Evolutionary conservation across 2,113 vertebrate genomes (phyloP).

Genomic region (Petrocephalus microphthalmus): DNA sequence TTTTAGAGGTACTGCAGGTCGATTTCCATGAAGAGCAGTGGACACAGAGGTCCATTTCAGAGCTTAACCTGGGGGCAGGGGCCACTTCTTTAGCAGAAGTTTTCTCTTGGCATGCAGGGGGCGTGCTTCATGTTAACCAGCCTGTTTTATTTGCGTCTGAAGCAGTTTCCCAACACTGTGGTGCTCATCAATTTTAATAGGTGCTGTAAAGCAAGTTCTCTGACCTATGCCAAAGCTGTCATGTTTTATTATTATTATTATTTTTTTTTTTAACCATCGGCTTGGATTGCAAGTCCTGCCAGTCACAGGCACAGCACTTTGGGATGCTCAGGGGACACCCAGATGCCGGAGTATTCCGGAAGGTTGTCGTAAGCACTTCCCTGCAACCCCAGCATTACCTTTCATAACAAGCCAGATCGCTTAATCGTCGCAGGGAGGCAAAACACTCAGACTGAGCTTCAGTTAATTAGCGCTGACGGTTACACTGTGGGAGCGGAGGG

Average conservation of each 20-base stretch:
- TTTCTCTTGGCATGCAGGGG: neutral
- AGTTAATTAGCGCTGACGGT: neutral
- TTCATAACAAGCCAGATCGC: neutral
- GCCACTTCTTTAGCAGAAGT: neutral
- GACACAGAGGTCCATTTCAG: neutral
- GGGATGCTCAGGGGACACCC: neutral
- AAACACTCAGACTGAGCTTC: neutral
- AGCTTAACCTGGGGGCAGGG: too few relatives aligned
- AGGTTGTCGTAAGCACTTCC: neutral
- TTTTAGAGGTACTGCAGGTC: neutral
- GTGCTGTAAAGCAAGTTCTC: neutral
- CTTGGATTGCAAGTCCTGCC: neutral
- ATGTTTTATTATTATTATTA: neutral
- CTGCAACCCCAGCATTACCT: neutral
- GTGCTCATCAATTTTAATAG: slow-evolving; percentile 6
- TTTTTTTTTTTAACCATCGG: neutral
- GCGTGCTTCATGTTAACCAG: neutral
- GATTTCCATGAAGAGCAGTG: neutral
- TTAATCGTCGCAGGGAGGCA: neutral
- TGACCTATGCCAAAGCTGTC: neutral
- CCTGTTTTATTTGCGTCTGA: neutral
- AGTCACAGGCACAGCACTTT: neutral
- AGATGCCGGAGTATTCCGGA: neutral
- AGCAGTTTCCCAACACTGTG: neutral
- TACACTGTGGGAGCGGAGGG: neutral